phyloP scores from a whole-genome alignment of 2,888 invertebrate species.

The Orthosia gracilis region DNA sequence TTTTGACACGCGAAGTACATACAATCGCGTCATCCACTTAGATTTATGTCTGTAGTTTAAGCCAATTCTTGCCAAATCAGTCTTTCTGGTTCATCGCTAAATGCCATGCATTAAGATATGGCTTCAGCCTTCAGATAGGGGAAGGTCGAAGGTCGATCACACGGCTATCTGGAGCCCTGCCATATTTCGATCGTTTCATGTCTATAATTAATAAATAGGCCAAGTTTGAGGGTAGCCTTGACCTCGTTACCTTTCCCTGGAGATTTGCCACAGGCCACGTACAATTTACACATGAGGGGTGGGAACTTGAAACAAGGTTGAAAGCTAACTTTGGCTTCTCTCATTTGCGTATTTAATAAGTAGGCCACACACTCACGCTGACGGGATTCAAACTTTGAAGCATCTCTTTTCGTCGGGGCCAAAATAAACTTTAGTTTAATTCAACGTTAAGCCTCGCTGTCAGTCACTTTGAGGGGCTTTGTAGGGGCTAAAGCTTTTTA shows the following conservation, averaged over 20 bases:
- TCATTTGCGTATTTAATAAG: not conserved
- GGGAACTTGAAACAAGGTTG: not conserved
- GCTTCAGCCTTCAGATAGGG: constrained; percentile 12
- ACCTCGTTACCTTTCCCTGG: constrained; percentile 24
- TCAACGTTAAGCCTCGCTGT: not conserved
- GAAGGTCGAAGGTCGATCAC: constrained; percentile 23
- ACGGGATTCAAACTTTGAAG: not conserved
- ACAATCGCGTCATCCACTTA: too few relatives aligned
- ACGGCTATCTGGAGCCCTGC: constrained; percentile 18
- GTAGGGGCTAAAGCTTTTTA: not conserved
- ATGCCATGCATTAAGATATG: not conserved
- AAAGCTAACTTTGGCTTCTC: constrained; percentile 2
- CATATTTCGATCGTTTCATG: constrained; percentile 22
- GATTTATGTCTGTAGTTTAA: too few relatives aligned
- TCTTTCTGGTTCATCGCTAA: too few relatives aligned
- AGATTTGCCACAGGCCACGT: not conserved
- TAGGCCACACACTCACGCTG: not conserved
- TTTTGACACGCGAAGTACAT: too few relatives aligned
- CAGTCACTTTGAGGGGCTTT: not conserved
- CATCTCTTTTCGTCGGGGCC: not conserved
- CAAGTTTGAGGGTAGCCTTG: constrained; percentile 40
- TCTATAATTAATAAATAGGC: constrained; percentile 36
- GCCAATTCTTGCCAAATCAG: not conserved
- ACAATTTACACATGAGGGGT: not conserved
- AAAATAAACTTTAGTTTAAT: not conserved